Evolutionary conservation across 2,888 invertebrate genomes (phyloP), one percentile per base, ranked within the genome.

Genomic region (Tiliacea citrago): DNA sequence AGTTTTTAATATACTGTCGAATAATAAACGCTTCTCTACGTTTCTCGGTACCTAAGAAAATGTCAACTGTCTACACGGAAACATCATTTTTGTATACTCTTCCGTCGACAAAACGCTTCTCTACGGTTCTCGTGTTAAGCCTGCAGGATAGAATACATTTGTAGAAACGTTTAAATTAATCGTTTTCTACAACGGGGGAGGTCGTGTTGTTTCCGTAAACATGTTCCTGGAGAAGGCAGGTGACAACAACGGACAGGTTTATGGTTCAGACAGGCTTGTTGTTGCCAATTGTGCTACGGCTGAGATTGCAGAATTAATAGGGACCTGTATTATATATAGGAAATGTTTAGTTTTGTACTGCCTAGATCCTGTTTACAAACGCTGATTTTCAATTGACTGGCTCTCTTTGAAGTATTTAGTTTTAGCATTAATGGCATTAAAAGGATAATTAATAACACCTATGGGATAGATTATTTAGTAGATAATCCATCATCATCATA

Each of bases 191-290:
- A 63, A 57, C 51, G 18, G 7, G 60, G 72, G 57, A 68, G 71
- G 81, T 62, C 66, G 39, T 18, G 66, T 9, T 67, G 78, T 73
- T 84, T 83, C 70, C 80, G 76, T 77, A 62, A 85, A 76, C 79
- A 79, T 76, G 79, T 84, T 75, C n/a, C 24, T 66, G 68, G 60
- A 61, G 66, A 9, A 74, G 82, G 73, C 85, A 83, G 75, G 29
- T 85, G 83, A 79, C 83, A 71, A 29, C 39, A 1, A 0, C 12
- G 9, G 83, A 85, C 83, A 79, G 68, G 71, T 84, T 84, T 84
- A 84, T 85, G 24, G 83, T 62, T 77, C 18, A 60, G 68, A 35
- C 66, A n/a, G 18, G 57, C 42, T 61, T 68, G 60, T 63, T 73
- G 81, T 81, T 83, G 82, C 82, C 82, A 83, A 83, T 74, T 60